Percentiles rank a stretch among this genome's conserved stretches.
These are phyloP conservation scores for Scaptomyza caliginosa DNA, from an alignment of 2,888 invertebrate species.

Conservation along the genomic window DNA sequence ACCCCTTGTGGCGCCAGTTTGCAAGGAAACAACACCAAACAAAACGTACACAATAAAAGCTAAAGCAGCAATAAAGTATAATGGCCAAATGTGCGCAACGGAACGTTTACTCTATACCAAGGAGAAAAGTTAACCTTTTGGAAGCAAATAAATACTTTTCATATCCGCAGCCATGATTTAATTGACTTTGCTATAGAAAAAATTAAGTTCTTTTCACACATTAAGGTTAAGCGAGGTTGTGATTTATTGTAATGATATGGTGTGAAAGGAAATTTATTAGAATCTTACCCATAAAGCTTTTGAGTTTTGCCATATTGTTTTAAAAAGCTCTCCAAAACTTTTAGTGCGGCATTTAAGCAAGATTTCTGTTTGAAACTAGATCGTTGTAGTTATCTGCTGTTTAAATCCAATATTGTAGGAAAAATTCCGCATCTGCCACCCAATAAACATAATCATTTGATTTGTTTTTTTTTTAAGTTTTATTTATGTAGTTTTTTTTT, in stretches of 20 bases:
- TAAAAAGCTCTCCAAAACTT: too few relatives aligned
- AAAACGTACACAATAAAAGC: background rate
- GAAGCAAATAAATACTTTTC: background rate
- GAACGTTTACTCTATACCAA: too few relatives aligned
- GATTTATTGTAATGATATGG: too few relatives aligned
- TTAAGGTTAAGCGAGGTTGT: background rate
- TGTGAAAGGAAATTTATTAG: too few relatives aligned
- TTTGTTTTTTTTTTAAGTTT: constrained; percentile 69
- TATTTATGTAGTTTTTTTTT: constrained; percentile 80
- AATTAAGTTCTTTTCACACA: too few relatives aligned
- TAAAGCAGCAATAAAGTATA: background rate
- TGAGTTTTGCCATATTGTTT: too few relatives aligned
- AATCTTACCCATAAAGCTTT: too few relatives aligned
- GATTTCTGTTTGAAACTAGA: too few relatives aligned
- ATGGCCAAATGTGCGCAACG: background rate
- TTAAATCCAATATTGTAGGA: background rate
- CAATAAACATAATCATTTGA: background rate
- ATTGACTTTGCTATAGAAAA: background rate
- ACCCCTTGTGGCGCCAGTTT: constrained; percentile 16
- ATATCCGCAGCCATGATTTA: background rate
- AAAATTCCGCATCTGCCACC: background rate
- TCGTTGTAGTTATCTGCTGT: too few relatives aligned
- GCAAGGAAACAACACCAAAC: background rate
- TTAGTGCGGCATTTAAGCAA: too few relatives aligned
- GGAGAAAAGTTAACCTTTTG: background rate